These are phyloP conservation scores for Mandrillus leucophaeus DNA, from an alignment of 2,113 vertebrate genomes.

Conservation along the genomic window DNA sequence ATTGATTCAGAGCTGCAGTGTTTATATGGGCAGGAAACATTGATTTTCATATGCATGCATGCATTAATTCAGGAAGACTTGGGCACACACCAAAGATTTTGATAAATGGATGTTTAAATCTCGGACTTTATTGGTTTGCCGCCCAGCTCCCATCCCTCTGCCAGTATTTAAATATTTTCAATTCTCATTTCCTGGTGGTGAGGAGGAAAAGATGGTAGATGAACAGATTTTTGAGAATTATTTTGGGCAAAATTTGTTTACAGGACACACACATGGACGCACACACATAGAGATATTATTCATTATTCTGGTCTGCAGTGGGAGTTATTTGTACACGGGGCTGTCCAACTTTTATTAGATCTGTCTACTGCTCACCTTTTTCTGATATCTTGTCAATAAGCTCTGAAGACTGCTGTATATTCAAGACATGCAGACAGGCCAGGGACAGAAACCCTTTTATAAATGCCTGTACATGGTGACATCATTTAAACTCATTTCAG, in stretches of 20 bases:
- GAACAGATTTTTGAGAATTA: slow-evolving; percentile 64
- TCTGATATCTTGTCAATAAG: slow-evolving; percentile 65
- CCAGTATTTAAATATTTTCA: slow-evolving; percentile 79
- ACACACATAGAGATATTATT: background rate
- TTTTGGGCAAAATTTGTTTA: slow-evolving; percentile 66
- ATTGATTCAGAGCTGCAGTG: slow-evolving; percentile 85
- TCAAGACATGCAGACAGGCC: background rate
- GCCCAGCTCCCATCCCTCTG: slow-evolving; percentile 71
- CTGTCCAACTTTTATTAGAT: slow-evolving; percentile 56
- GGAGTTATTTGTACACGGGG: background rate
- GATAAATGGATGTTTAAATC: slow-evolving; percentile 80
- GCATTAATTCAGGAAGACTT: slow-evolving; percentile 82
- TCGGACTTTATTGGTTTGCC: slow-evolving; percentile 68
- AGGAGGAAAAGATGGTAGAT: slow-evolving; percentile 49
- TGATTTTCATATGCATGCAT: slow-evolving; percentile 85
- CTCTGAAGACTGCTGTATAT: background rate
- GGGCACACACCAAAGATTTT: slow-evolving; percentile 71
- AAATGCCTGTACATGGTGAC: background rate
- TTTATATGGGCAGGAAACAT: slow-evolving; percentile 85
- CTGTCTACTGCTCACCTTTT: slow-evolving; percentile 41
- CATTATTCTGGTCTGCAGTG: slow-evolving; percentile 34
- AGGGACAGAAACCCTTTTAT: background rate
- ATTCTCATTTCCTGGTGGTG: slow-evolving; percentile 55
- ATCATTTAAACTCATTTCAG: background rate
- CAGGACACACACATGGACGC: background rate